Evolutionary conservation across 1,140 invertebrate species (phyloP), one percentile per base, ranked within the genome.

Genomic region (Dreissena polymorpha): DNA sequence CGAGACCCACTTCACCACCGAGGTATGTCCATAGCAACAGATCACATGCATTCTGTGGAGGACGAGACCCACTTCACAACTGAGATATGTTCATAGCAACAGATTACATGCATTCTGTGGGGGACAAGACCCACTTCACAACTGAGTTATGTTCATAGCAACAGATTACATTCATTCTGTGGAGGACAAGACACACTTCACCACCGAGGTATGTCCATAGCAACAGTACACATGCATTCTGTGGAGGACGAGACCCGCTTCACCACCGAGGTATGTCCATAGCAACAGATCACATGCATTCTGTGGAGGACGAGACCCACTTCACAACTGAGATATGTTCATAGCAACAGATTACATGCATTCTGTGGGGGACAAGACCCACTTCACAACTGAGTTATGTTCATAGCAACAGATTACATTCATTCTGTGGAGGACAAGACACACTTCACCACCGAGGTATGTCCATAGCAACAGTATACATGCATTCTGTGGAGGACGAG

Each of bases 361-460:
- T 29, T 91, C 87, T 84, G 72, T 92, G 14, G 49, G 82, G 57
- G 86, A 89, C 21, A 89, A 91, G 18, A 75, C 83, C 12, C 77
- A 87, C 14, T 55, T 90, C 0, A 90, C 88, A n/a, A 49, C 86
- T 23, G 94, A 94, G 90, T 94, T 94, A 92, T 67, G 75, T 75
- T n/a, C n/a, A n/a, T n/a, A n/a, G 92, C 93, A 25, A 89, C 89
- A 78, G 93, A 94, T 68, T 91, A 93, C 87, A 92, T 93, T 90
- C 78, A 93, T 29, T 91, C 87, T 84, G 72, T 92, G 14, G 49
- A 83, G 57, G 86, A 89, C 21, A 89, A 91, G 18, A 95, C 95
- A 69, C 97, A 98, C 89, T 95, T 98, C 76, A 94, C 96, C n/a
- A 96, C 96, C 86, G 95, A 97, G 86, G 94, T 98, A 85, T 86